These are phyloP conservation scores for Drosophila quadrilineata DNA, from an alignment of 1,140 invertebrate species.

Conservation along the genomic window DNA sequence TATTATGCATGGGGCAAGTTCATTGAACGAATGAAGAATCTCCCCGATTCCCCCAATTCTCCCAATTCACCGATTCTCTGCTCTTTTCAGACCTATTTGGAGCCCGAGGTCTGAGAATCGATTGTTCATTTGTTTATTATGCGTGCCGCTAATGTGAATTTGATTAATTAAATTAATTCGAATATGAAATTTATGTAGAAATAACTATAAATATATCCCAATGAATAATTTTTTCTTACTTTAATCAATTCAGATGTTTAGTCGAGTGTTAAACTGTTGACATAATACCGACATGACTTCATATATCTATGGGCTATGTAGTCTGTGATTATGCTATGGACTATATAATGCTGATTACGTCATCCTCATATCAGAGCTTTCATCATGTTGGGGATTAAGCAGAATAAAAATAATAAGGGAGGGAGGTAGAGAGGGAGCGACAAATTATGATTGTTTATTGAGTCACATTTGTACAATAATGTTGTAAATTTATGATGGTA, in stretches of 20 bases:
- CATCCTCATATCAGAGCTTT: constrained; percentile 5
- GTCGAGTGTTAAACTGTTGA: constrained; percentile 47
- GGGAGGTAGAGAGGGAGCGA: neutral
- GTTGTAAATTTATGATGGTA: neutral
- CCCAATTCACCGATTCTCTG: neutral
- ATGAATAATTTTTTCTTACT: constrained; percentile 8
- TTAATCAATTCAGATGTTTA: constrained; percentile 14
- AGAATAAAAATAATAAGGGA: constrained; percentile 8
- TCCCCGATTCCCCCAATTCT: no score
- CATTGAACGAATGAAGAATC: constrained; percentile 53
- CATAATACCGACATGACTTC: constrained; percentile 29
- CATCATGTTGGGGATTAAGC: neutral
- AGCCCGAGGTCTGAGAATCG: constrained; percentile 1
- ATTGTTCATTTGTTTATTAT: constrained; percentile 22
- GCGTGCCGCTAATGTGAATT: constrained; percentile 69
- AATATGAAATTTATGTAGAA: constrained; percentile 40
- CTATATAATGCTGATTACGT: constrained; percentile 43
- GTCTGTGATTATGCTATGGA: constrained; percentile 27
- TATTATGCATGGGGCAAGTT: constrained; percentile 55
- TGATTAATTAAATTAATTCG: constrained; percentile 78
- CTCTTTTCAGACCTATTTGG: constrained; percentile 24
- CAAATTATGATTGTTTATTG: neutral
- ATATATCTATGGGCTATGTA: constrained; percentile 1
- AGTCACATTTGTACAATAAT: neutral
- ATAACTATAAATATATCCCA: constrained; percentile 42